These are phyloP conservation scores for Ashinkailepas kermadecensis DNA, from an alignment of 2,888 invertebrate species.

Conservation along the genomic window DNA sequence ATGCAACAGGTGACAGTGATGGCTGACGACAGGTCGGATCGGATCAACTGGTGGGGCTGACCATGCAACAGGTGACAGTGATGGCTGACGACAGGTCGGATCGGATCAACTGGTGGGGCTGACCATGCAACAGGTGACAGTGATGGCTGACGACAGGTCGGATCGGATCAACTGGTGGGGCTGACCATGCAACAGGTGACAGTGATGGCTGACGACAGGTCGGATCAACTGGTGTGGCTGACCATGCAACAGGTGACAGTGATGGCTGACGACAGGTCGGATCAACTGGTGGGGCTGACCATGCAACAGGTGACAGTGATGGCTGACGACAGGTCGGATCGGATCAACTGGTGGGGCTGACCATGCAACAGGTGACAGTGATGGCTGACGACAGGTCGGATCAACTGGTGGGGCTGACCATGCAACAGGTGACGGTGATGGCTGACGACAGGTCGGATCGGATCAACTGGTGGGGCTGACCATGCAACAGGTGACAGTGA, in stretches of 20 bases:
- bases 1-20: neutral
- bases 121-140: neutral
- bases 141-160: too few species aligned
- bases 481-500: neutral
- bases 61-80: neutral
- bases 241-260: neutral
- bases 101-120: neutral
- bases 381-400: too few species aligned
- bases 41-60: neutral
- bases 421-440: neutral
- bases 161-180: neutral
- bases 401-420: neutral
- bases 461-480: neutral
- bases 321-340: too few species aligned
- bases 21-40: too few species aligned
- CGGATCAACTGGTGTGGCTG: neutral
- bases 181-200: neutral
- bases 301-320: neutral
- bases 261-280: too few species aligned
- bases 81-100: too few species aligned
- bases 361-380: neutral
- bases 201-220: too few species aligned
- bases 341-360: neutral
- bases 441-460: too few species aligned
- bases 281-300: neutral